Base-by-base conservation (phyloP, 2,888 invertebrate species). In the Heliconius aoede region DNA sequence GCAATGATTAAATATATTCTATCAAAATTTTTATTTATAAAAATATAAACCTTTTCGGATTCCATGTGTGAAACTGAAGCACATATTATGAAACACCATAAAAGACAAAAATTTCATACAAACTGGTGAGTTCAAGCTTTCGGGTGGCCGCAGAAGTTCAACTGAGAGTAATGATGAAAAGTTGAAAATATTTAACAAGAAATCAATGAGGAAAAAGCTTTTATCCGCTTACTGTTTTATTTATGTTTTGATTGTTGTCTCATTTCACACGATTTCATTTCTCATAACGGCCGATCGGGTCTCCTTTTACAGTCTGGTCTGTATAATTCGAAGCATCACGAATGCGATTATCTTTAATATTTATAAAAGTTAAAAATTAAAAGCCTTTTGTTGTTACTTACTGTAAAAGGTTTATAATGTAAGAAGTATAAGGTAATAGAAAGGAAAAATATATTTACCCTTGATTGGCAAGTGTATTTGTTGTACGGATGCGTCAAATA, bases 111-210 rank as follows among this genome's bases (percentile, higher is more conserved):
- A 62, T 28, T 21, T 18, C 18, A 18, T 58, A n/a, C 13, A 32
- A 67, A 72, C 11, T 32, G 60, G 89, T 89, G 87, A 84, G 86
- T 82, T 79, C 83, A 86, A 84, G 86, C 76, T 80, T 78, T 75
- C 86, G 88, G 88, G 87, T 86, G 89, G 88, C 86, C 87, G 83
- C 76, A 55, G 64, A 32, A 3, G 51, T 58, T 76, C 58, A 32
- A 62, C 67, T 21, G 36, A 58, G 68, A 76, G 61, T 60, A 60
- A 76, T 73, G 68, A 60, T 46, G 28, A 72, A 67, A 30, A 46
- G 71, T 64, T 58, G 36, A 28, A 30, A 58, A 40, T 40, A 46
- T 32, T 60, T 32, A 46, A 67, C 64, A 36, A 58, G 60, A 73
- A 64, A 55, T 36, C 71, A 30, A 69, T 24, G 67, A 74, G 68